These are phyloP conservation scores for Cotesia congregata DNA, from an alignment of 2,888 invertebrate species.

Conservation along the genomic window DNA sequence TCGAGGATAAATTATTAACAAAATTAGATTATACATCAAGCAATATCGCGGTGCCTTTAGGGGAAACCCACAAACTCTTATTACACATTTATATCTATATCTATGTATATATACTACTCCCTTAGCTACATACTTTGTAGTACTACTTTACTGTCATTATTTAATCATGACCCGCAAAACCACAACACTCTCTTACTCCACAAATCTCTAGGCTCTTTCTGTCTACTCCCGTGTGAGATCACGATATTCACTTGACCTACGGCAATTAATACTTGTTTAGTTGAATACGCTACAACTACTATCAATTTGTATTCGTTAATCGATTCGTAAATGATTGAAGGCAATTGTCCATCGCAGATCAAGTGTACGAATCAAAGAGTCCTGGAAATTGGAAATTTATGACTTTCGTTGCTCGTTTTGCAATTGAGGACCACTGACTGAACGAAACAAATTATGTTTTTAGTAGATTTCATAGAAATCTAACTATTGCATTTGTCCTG, in stretches of 20 bases:
- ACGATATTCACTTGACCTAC: not conserved
- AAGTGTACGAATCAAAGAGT: too few species aligned
- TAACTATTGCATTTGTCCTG: too few species aligned
- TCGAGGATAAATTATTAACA: not conserved
- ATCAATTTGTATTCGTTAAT: not conserved
- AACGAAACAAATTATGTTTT: too few species aligned
- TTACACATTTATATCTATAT: not conserved
- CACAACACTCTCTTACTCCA: slow-evolving; percentile 1
- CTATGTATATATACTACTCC: not conserved
- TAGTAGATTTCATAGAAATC: too few species aligned
- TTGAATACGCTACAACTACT: not conserved
- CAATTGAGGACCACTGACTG: too few species aligned
- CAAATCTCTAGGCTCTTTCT: not conserved
- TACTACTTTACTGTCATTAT: slow-evolving; percentile 29
- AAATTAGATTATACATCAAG: not conserved
- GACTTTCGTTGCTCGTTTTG: too few species aligned
- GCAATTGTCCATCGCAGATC: too few species aligned
- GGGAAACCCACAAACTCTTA: slow-evolving; percentile 3
- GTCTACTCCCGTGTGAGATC: not conserved
- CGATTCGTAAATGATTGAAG: not conserved
- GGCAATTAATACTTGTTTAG: not conserved
- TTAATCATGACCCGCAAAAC: slow-evolving; percentile 35
- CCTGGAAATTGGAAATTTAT: too few species aligned
- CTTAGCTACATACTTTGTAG: not conserved
- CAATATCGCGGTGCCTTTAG: slow-evolving; percentile 14